Evolutionary conservation across 2,113 vertebrate genomes (phyloP), one percentile per base, ranked within the genome.

Genomic region (Jacana jacana): DNA sequence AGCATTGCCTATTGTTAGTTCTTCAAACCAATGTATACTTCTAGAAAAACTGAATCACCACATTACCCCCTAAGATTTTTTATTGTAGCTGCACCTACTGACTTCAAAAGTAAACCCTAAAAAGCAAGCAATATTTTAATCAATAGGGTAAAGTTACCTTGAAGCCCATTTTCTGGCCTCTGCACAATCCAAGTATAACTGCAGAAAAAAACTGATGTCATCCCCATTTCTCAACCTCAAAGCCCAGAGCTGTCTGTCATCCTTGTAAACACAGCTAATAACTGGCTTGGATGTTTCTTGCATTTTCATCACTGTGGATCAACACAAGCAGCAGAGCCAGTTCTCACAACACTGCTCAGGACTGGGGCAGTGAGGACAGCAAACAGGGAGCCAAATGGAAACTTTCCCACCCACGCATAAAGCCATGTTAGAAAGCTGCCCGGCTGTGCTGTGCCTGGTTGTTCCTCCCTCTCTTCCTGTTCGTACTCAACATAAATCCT

Each of bases 331-430:
- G 23, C 3, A 1, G 37, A 52, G 42, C 4, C 7, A 7, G 68
- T 7, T 88, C 61, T 46, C 64, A 4, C n/a, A 35, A 48, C 0
- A 0, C 48, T 69, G 60, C 33, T 63, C 9, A 5, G 61, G 27
- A 44, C 33, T 24, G 35, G 6, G 14, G 6, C 73, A 51, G 18
- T 1, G 12, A 82, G 42, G 27, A 57, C 11, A 88, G 19, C 48
- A 52, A 17, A 7, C 10, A 7, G 0, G 11, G 15, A 46, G 22
- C 49, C 6, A 10, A 60, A 25, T 0, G 0, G 52, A n/a, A 79
- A 54, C 49, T 6, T 25, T 6, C 37, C 63, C 54, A 5, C 68
- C 68, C 63, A 54, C 28, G 0, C 5, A 0, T 9, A 27, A 76
- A 92, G 15, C 69, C 65, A 0, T 1, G 7, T 25, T 35, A 42